Base-by-base conservation (phyloP, 2,888 invertebrate species). In the Drosophila pseudotakahashii region DNA sequence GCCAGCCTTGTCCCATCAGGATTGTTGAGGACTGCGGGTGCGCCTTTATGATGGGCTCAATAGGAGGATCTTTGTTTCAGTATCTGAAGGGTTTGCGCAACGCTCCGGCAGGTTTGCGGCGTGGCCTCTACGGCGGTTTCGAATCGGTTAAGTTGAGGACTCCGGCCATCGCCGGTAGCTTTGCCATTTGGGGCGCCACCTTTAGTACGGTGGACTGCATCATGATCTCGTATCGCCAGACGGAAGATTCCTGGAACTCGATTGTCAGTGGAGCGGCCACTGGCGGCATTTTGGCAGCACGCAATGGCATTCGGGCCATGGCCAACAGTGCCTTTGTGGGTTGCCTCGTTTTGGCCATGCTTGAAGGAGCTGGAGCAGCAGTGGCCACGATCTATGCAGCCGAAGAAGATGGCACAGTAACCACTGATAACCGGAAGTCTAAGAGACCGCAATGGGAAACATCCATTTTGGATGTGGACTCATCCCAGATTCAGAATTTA, bases 11-110 rank as follows among this genome's bases (percentile, higher is more conserved):
- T 62, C 87, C 87, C 6, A 72, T 82, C 42, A 77, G 84, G 41
- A 77, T 84, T 47, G 77, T 87, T 9, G 84, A 84, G 73, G 84
- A 84, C 50, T 82, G 82, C 47, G 84, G 84, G 11, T 87, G 84
- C 53, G 87, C 87, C 23, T 84, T 87, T 41, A 55, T 84, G 67
- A 84, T 84, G 82, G 84, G 84, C 45, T 53, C 62, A 37, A 73
- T 84, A 23, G 87, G 87, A 9, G 85, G 84, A 9, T 76, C 77
- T 11, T 34, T 84, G 45, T 84, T 82, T 42, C 75, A 84, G 66
- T 76, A 44, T 53, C 51, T 76, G 48, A 67, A 76, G 58, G 84
- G 87, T 23, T 84, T 87, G 19, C 75, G 87, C 3, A 82, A 84
- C 53, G 74, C 84, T 0, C 84, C 84, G 1, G 10, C 70, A 2